Conservation (phyloP, 2,888 invertebrate genomes). For the Drosophila demipolita region DNA sequence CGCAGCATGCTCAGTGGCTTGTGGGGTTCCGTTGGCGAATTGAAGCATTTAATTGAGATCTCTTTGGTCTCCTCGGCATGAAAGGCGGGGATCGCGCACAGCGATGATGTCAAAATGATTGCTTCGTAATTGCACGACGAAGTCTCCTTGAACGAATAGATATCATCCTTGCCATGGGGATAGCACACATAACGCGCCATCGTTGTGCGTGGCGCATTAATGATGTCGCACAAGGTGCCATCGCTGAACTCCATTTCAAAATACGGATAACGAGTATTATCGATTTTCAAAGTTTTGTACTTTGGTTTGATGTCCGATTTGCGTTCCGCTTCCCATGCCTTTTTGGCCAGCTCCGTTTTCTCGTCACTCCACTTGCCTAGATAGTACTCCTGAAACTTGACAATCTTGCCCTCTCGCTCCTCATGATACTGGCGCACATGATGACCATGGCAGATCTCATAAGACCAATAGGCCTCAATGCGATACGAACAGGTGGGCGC, state of each 20-base stretch:
- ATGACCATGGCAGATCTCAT: slow-evolving; percentile 97
- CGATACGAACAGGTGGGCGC: slow-evolving; percentile 94
- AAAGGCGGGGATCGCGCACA: slow-evolving; percentile 96
- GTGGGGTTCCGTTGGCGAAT: slow-evolving; percentile 88
- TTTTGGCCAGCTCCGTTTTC: slow-evolving; percentile 87
- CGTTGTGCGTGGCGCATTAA: slow-evolving; percentile 92
- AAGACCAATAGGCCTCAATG: slow-evolving; percentile 97
- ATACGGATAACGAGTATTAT: slow-evolving; percentile 95
- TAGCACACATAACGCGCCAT: slow-evolving; percentile 95
- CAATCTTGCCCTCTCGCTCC: slow-evolving; percentile 94
- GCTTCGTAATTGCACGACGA: slow-evolving; percentile 97
- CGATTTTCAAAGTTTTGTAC: slow-evolving; percentile 90
- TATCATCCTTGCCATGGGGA: slow-evolving; percentile 94
- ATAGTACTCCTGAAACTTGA: slow-evolving; percentile 93
- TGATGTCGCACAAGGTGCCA: slow-evolving; percentile 97
- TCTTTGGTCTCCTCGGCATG: slow-evolving; percentile 92
- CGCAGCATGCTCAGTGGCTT: slow-evolving; percentile 90
- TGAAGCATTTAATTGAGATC: slow-evolving; percentile 90
- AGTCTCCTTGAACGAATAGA: slow-evolving; percentile 96
- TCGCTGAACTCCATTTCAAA: slow-evolving; percentile 94
- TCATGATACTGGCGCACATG: slow-evolving; percentile 98
- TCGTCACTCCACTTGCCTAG: slow-evolving; percentile 91
- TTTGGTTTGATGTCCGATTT: slow-evolving; percentile 86
- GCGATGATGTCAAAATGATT: slow-evolving; percentile 93
- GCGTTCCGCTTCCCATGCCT: slow-evolving; percentile 85